Conservation (phyloP, 2,797 vertebrate species). For the Cyclura pinguis region DNA sequence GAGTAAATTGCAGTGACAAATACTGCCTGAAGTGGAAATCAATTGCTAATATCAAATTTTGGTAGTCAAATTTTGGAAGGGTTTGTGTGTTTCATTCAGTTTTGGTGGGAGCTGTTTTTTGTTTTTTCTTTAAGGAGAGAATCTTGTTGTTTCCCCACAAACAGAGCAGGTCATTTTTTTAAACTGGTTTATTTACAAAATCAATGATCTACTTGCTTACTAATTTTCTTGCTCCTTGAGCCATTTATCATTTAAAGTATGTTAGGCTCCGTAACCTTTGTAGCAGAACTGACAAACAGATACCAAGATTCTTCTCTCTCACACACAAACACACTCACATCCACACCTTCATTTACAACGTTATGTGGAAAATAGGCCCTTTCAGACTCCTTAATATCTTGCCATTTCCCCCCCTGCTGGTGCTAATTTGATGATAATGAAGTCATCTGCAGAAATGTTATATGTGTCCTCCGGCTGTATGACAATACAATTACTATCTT, state of each 20-base stretch:
- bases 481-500: slow-evolving; percentile 68
- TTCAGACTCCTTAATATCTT: slow-evolving; percentile 56
- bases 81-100: not conserved
- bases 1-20: slow-evolving; percentile 17
- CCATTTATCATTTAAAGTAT: slow-evolving; percentile 67
- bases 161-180: slow-evolving; percentile 54
- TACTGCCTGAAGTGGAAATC: slow-evolving; percentile 25
- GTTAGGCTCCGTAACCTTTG: slow-evolving; percentile 57
- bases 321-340: not conserved
- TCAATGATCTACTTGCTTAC: slow-evolving; percentile 61
- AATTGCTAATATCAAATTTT: slow-evolving; percentile 49
- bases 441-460: slow-evolving; percentile 82
- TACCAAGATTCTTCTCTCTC: slow-evolving; percentile 28
- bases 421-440: slow-evolving; percentile 87
- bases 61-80: not conserved
- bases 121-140: not conserved
- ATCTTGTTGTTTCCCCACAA: slow-evolving; percentile 45
- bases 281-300: slow-evolving; percentile 67
- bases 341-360: slow-evolving; percentile 40
- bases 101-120: not conserved
- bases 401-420: slow-evolving; percentile 74
- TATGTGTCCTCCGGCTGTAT: slow-evolving; percentile 76
- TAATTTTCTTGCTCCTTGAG: slow-evolving; percentile 65
- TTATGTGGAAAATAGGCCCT: slow-evolving; percentile 59
- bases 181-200: slow-evolving; percentile 60